Conservation (phyloP, 2,888 invertebrate species). For the Labia minor region DNA sequence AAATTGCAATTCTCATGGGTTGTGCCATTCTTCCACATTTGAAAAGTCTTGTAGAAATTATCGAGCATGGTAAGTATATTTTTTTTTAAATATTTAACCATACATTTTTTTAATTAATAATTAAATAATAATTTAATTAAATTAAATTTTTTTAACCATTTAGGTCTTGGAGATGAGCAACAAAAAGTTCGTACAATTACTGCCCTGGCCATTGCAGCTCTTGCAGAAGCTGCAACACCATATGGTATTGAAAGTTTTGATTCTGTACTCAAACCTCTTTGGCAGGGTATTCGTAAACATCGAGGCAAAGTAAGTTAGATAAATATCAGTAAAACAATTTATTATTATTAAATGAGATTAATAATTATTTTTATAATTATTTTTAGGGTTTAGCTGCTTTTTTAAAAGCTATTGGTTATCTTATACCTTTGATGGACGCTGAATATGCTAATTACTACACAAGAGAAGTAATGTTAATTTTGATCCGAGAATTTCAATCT, state of each 20-base stretch:
- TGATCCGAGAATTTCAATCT: slow-evolving; percentile 98
- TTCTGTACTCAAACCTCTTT: slow-evolving; percentile 95
- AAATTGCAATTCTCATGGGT: slow-evolving; percentile 99
- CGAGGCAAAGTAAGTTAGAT: slow-evolving; percentile 43
- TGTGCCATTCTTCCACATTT: slow-evolving; percentile 98
- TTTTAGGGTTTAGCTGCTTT: slow-evolving; percentile 95
- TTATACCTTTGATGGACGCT: slow-evolving; percentile 99
- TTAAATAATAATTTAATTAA: no score
- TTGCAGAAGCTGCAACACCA: slow-evolving; percentile 98
- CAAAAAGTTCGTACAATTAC: slow-evolving; percentile 99
- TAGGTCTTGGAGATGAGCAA: slow-evolving; percentile 91
- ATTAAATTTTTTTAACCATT: slow-evolving; percentile 21
- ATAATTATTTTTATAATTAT: slow-evolving; percentile 22
- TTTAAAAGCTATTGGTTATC: slow-evolving; percentile 96
- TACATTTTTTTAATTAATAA: no score
- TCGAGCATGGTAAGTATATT: slow-evolving; percentile 74
- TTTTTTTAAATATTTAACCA: not conserved
- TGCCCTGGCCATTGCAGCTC: slow-evolving; percentile 91
- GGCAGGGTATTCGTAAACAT: slow-evolving; percentile 93
- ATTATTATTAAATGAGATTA: not conserved
- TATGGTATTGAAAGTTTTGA: slow-evolving; percentile 99
- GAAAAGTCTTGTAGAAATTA: slow-evolving; percentile 95
- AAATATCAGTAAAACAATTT: no score
- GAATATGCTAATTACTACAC: slow-evolving; percentile 99
- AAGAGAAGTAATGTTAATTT: slow-evolving; percentile 95